Base-by-base conservation (phyloP, 1,140 invertebrate genomes). In the Stenopsyche tienmushanensis region DNA sequence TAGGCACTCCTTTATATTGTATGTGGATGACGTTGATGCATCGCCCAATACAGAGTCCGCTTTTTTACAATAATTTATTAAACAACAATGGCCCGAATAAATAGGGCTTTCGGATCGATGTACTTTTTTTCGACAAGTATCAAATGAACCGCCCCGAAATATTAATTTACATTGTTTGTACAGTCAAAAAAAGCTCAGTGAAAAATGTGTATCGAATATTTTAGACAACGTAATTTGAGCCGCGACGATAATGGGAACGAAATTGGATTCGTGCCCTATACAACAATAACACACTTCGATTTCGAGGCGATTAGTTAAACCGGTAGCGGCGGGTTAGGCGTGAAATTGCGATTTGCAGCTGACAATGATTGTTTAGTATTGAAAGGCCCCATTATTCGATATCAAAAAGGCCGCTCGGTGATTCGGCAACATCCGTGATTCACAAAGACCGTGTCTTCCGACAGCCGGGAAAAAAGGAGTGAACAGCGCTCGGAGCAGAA, bases 361-460 rank as follows among this genome's bases (percentile, higher is more conserved):
- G 54, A 69, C 67, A 64, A 64, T 66, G 67, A 69, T 69, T 69
- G 67, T 69, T 66, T 65, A 64, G 54, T 66, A 59, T 62, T 55
- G 58, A 62, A 63, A 62, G 50, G 23, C 42, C 41, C 42, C 58
- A 45, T 58, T 69, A 60, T 62, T 49, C 26, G 39, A 15, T 13
- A 58, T 69, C 67, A 66, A 69, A 69, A 18, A 24, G 44, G 53
- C 67, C 67, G 26, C 18, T 20, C 26, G 53, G 57, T 69, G 67
- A 69, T 59, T 63, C 64, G 64, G 60, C 67, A 58, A 58, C n/a
- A 58, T 54, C 3, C 29, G 29, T 34, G 29, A 34, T 34, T 34
- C 29, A 34, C 29, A 34, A 34, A 34, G 29, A 13, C 29, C n/a
- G n/a, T n/a, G n/a, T n/a, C n/a, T n/a, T n/a, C n/a, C n/a, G n/a